Percentiles rank a stretch among this genome's conserved stretches.
Conservation (phyloP, 1,140 invertebrate species). For the Pomacea maculata region DNA sequence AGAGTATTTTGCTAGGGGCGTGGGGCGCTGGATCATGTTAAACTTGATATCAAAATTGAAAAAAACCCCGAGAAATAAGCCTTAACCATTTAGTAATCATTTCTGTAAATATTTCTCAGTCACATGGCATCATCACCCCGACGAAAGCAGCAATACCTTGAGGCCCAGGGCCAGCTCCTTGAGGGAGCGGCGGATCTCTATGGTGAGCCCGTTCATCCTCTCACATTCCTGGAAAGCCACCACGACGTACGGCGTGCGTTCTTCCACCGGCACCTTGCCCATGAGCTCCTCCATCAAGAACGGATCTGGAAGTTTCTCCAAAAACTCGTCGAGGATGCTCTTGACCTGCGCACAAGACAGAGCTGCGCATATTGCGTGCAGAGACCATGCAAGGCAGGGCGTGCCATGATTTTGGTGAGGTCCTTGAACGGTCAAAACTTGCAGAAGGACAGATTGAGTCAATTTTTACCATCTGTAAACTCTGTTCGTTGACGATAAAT, state of each 20-base stretch:
- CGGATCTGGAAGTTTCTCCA: constrained; percentile 93
- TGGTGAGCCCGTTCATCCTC: constrained; percentile 91
- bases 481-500: no score
- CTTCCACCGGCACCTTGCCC: constrained; percentile 86
- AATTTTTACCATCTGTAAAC: no score
- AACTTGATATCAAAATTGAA: no score
- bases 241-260: constrained; percentile 93
- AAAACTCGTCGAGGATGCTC: constrained; percentile 91
- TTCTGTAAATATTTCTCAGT: background rate
- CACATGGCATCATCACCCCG: background rate
- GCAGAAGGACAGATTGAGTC: no score
- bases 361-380: no score
- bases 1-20: no score
- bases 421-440: no score
- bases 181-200: constrained; percentile 88
- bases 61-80: no score
- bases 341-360: constrained; percentile 75
- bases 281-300: constrained; percentile 96
- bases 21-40: no score
- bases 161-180: constrained; percentile 93
- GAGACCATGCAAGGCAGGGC: no score
- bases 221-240: constrained; percentile 98
- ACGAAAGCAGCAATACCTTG: constrained; percentile 72
- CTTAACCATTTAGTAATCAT: no score
- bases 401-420: no score